phyloP scores from a whole-genome alignment of 2,797 vertebrate species.

The Ctenochaetus hawaiiensis region DNA sequence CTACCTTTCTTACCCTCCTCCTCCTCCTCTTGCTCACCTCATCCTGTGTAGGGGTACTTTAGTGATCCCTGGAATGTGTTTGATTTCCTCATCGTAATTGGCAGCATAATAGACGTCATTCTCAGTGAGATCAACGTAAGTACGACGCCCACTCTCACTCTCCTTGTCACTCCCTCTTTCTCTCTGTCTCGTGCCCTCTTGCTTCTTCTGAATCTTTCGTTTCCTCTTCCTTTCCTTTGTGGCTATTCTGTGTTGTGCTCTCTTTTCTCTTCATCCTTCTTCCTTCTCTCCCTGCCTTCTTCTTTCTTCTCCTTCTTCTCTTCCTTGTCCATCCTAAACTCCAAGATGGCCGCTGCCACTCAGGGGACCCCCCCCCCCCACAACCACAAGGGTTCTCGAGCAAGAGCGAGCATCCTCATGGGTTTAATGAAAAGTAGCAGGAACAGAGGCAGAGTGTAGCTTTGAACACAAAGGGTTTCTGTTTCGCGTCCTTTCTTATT shows the following conservation, averaged over 20 bases:
- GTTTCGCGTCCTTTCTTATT: conserved; percentile 42
- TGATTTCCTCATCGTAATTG: conserved; percentile 99
- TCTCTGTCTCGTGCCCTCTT: conserved; percentile 53
- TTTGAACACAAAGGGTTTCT: conserved; percentile 36
- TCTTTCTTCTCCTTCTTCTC: conserved; percentile 45
- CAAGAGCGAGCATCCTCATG: conserved; percentile 51
- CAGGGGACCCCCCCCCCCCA: conserved; percentile 28
- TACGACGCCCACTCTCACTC: conserved; percentile 83
- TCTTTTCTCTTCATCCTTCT: conserved; percentile 53
- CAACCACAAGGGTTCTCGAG: conserved; percentile 48
- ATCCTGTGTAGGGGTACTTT: conserved; percentile 99
- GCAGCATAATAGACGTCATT: conserved; percentile 99
- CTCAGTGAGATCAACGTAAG: conserved; percentile 99
- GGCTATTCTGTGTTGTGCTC: conserved; percentile 57
- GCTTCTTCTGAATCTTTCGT: conserved; percentile 54
- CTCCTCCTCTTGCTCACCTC: conserved; percentile 90
- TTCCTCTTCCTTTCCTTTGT: conserved; percentile 56
- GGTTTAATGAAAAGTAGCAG: conserved; percentile 53
- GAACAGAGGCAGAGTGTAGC: conserved; percentile 67
- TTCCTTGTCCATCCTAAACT: conserved; percentile 66
- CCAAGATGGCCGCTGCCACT: conserved; percentile 79
- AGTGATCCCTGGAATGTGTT: conserved; percentile 99
- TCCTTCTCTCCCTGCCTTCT: conserved; percentile 55
- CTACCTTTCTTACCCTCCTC: conserved; percentile 88
- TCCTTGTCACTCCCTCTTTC: conserved; percentile 56